These are phyloP conservation scores for Villa cingulata DNA, from an alignment of 2,888 invertebrate genomes.

Conservation along the genomic window DNA sequence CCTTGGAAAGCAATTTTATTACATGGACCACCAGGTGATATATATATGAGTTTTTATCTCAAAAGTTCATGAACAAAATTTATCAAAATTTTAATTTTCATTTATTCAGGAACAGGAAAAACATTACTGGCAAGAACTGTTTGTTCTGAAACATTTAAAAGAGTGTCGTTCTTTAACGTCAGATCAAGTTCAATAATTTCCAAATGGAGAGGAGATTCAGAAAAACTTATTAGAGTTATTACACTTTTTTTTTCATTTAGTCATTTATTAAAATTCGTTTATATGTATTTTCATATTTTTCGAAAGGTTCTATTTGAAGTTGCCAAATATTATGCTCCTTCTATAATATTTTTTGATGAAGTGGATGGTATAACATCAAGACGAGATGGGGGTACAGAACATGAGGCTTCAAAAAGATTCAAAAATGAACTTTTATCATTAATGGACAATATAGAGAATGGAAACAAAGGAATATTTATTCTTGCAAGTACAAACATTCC, in stretches of 20 bases:
- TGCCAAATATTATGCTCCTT: conserved; percentile 71
- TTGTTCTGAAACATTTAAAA: conserved; percentile 55
- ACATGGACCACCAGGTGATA: conserved; percentile 41
- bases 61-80: neutral
- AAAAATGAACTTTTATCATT: conserved; percentile 80
- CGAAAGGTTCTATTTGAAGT: conserved; percentile 68
- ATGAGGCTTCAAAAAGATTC: conserved; percentile 75
- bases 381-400: conserved; percentile 51
- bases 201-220: conserved; percentile 94
- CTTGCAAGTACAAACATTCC: conserved; percentile 85
- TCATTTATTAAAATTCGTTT: too few species aligned
- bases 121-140: conserved; percentile 80
- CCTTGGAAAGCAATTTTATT: conserved; percentile 73
- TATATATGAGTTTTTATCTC: neutral
- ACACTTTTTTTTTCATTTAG: neutral
- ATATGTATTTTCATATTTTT: neutral
- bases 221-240: conserved; percentile 71
- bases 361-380: conserved; percentile 70
- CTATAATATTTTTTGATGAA: conserved; percentile 88
- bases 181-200: conserved; percentile 80
- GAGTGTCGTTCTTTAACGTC: conserved; percentile 79
- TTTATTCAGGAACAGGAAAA: conserved; percentile 60
- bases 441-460: conserved; percentile 63
- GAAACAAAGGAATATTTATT: conserved; percentile 46
- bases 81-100: too few species aligned